A percentile compares a stretch with the other conserved stretches of the same genome.
phyloP scores from a whole-genome alignment of 2,888 invertebrate species.

The Dryadula phaetusa region DNA sequence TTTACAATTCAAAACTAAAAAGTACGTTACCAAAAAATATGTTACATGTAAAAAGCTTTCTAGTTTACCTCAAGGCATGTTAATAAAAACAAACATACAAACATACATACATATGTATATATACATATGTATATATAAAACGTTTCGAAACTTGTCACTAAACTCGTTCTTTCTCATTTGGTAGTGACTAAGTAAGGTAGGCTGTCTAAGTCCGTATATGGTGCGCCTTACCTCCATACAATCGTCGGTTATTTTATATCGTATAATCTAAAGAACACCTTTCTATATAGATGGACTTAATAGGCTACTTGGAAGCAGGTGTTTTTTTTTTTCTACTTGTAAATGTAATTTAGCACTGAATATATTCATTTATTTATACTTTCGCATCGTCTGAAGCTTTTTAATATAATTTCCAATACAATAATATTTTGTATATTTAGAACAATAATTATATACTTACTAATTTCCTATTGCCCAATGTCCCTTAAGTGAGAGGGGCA shows the following conservation, averaged over 20 bases:
- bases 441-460: too few relatives aligned
- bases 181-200: constrained; percentile 60
- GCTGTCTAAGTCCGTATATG: constrained; percentile 57
- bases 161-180: constrained; percentile 59
- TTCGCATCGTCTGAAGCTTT: too few relatives aligned
- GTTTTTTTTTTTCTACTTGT: constrained; percentile 18
- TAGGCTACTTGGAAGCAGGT: constrained; percentile 33
- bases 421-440: too few relatives aligned
- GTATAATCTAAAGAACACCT: constrained; percentile 52
- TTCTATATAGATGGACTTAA: constrained; percentile 41
- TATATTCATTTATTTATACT: neutral
- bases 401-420: too few relatives aligned
- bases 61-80: constrained; percentile 28
- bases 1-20: neutral
- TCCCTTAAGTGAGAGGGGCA: too few relatives aligned
- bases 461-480: too few relatives aligned
- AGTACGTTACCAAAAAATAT: neutral
- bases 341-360: constrained; percentile 1
- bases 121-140: neutral
- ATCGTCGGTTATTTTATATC: constrained; percentile 63
- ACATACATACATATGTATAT: constrained; percentile 11
- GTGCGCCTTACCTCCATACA: constrained; percentile 61
- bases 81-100: constrained; percentile 35
- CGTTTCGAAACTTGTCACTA: constrained; percentile 43
- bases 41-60: neutral